These are phyloP conservation scores for Leuciscus idus DNA, from an alignment of 2,113 vertebrate species.

Conservation along the genomic window DNA sequence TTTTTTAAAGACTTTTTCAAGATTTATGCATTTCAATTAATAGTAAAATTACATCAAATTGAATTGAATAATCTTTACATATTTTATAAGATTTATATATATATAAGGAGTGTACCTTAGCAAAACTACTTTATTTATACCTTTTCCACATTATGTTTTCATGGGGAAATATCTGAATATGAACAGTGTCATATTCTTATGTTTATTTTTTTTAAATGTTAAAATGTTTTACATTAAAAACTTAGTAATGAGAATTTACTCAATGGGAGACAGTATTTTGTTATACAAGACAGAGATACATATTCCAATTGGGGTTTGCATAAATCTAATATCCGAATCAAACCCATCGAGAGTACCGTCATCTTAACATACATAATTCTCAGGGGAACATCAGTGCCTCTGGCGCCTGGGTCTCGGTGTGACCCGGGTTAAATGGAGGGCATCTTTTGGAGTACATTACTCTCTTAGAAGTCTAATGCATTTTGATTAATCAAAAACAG, in stretches of 20 bases:
- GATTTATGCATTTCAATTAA: too few relatives aligned
- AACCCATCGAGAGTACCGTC: background rate
- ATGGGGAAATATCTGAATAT: background rate
- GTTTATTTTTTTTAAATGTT: background rate
- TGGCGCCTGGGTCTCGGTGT: slow-evolving; percentile 24
- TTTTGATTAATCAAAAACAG: slow-evolving; percentile 42
- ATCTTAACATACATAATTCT: slow-evolving; percentile 18
- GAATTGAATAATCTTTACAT: too few relatives aligned
- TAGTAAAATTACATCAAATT: too few relatives aligned
- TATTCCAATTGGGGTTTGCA: background rate
- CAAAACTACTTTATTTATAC: background rate
- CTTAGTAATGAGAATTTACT: background rate
- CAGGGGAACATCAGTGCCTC: slow-evolving; percentile 36
- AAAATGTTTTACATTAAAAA: background rate
- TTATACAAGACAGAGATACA: background rate
- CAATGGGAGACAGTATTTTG: background rate
- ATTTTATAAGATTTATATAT: too few relatives aligned
- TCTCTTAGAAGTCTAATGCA: slow-evolving; percentile 34
- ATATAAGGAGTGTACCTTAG: too few relatives aligned
- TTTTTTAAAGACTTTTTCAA: too few relatives aligned
- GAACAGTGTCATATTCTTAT: background rate
- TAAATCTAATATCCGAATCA: slow-evolving; percentile 32
- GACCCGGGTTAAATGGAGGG: slow-evolving; percentile 50
- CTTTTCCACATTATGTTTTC: background rate
- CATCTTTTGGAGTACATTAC: slow-evolving; percentile 43